Conservation (phyloP, 1,140 invertebrate species). For the Delia radicum region DNA sequence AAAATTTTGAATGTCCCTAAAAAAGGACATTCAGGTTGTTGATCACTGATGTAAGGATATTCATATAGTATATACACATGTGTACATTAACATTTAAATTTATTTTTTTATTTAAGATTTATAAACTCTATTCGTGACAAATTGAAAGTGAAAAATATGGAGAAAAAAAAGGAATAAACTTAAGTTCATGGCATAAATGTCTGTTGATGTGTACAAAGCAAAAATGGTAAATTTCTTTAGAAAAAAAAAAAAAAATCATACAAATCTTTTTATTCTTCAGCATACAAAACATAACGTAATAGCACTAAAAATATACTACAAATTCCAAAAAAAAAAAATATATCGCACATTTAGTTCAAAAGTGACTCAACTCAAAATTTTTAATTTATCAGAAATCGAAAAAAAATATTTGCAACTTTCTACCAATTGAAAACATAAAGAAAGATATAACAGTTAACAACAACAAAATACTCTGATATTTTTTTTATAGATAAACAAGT, state of each 20-base stretch:
- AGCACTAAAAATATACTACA: background rate
- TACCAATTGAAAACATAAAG: background rate
- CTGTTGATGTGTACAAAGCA: background rate
- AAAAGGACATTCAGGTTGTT: no score
- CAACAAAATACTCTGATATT: no score
- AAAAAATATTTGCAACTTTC: background rate
- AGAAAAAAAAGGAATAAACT: background rate
- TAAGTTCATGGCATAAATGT: constrained; percentile 15
- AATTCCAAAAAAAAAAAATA: background rate
- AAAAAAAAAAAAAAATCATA: background rate
- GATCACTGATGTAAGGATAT: background rate
- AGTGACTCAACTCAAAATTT: no score
- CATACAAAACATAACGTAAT: background rate
- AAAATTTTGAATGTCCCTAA: no score
- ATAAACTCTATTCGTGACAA: constrained; percentile 17
- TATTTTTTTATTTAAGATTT: constrained; percentile 6
- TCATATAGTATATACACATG: background rate
- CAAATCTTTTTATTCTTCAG: constrained; percentile 2
- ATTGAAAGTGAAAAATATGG: constrained; percentile 15
- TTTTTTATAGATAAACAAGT: no score
- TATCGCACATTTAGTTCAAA: no score
- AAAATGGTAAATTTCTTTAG: background rate
- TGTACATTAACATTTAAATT: background rate
- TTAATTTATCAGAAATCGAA: no score
- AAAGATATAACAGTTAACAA: no score